These are phyloP conservation scores for Furnarius figulus DNA, from an alignment of 2,113 vertebrate species.

Conservation along the genomic window DNA sequence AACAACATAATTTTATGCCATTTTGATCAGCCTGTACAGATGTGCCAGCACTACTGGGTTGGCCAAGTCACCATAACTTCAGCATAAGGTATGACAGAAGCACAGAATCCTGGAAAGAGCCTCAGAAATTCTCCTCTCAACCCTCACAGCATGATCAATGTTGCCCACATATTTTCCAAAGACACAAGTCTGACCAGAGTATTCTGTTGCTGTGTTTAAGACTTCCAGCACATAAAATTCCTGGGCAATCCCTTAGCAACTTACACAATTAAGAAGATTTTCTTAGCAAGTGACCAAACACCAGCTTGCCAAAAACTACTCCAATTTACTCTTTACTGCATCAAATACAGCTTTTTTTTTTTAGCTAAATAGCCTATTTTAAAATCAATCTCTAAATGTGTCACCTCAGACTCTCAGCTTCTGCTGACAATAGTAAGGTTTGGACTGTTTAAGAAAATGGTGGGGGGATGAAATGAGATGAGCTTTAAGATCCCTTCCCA, in stretches of 20 bases:
- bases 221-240: neutral
- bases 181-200: neutral
- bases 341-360: neutral
- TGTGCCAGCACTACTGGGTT: neutral
- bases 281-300: neutral
- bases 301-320: neutral
- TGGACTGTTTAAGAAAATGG: neutral
- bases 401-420: neutral
- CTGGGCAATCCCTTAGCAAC: neutral
- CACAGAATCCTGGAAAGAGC: neutral
- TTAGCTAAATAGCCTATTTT: neutral
- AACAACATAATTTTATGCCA: neutral
- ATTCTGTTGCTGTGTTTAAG: neutral
- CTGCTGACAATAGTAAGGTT: neutral
- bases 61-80: neutral
- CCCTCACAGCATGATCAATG: neutral
- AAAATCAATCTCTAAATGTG: neutral
- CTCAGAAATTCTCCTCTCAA: neutral
- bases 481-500: neutral
- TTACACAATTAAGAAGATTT: neutral
- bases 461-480: neutral
- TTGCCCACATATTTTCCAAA: neutral
- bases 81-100: neutral
- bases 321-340: neutral
- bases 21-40: neutral